These are phyloP conservation scores for Cancer borealis DNA, from an alignment of 2,888 invertebrate genomes.

Conservation along the genomic window DNA sequence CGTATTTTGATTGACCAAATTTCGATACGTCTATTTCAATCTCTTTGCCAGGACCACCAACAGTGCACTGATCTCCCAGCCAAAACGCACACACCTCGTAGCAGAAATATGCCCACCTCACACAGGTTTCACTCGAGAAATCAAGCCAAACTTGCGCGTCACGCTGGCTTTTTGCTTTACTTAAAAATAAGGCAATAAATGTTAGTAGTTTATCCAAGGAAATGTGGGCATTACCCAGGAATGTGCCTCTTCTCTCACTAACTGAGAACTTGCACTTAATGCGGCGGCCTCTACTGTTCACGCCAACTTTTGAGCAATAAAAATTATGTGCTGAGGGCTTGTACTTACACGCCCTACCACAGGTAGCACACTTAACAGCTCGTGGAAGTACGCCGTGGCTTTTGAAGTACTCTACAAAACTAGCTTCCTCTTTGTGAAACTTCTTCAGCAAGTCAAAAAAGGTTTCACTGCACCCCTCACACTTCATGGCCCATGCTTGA, in stretches of 20 bases:
- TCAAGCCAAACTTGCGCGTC: background rate
- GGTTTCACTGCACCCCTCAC: background rate
- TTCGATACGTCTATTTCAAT: background rate
- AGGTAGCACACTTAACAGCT: background rate
- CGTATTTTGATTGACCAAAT: background rate
- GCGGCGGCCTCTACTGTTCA: background rate
- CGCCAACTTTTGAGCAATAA: too few species aligned
- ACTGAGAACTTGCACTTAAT: background rate
- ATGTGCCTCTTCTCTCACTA: too few species aligned
- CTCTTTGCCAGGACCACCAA: background rate
- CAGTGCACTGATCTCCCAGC: background rate
- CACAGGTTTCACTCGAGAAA: background rate
- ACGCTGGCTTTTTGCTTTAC: slow-evolving; percentile 12
- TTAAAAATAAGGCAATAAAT: background rate
- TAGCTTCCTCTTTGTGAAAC: background rate
- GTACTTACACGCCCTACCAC: background rate
- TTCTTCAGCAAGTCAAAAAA: background rate
- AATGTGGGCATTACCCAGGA: background rate
- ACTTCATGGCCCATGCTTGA: background rate
- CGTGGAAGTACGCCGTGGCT: background rate
- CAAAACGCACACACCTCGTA: slow-evolving; percentile 33
- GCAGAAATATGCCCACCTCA: background rate
- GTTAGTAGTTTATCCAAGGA: background rate
- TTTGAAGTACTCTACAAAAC: background rate
- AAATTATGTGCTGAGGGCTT: background rate